Percentiles rank a stretch among this genome's conserved stretches.
Evolutionary conservation across 2,113 vertebrate species (phyloP).

Genomic region (Petrocephalus microphthalmus): DNA sequence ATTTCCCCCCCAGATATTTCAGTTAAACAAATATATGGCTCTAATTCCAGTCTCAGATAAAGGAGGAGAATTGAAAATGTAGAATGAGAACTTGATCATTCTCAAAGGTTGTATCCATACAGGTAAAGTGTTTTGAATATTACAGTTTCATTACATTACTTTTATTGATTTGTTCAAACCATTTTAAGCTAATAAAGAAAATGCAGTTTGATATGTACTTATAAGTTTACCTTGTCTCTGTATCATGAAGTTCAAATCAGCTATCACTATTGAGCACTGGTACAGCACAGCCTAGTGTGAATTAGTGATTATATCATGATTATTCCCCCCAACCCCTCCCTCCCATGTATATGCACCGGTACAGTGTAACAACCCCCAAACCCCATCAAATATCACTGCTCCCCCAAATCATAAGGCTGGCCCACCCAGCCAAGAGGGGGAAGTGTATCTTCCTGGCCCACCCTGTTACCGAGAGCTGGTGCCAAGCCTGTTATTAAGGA

Average conservation of each 20-base stretch:
- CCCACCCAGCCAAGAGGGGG: neutral
- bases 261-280: neutral
- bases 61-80: neutral
- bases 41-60: neutral
- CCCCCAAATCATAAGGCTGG: no score
- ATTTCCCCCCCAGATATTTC: neutral
- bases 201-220: neutral
- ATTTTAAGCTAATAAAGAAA: neutral
- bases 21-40: neutral
- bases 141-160: neutral
- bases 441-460: neutral
- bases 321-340: neutral
- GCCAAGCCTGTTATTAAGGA: neutral
- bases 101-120: neutral
- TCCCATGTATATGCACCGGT: neutral
- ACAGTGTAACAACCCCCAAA: neutral
- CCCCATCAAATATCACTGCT: neutral
- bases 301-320: neutral
- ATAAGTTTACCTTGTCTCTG: neutral
- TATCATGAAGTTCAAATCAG: neutral
- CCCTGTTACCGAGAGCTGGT: no score
- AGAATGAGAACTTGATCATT: neutral
- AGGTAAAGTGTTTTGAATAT: neutral
- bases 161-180: neutral
- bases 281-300: neutral